phyloP scores from a whole-genome alignment of 1,140 invertebrate genomes.

The Apis cerana region DNA sequence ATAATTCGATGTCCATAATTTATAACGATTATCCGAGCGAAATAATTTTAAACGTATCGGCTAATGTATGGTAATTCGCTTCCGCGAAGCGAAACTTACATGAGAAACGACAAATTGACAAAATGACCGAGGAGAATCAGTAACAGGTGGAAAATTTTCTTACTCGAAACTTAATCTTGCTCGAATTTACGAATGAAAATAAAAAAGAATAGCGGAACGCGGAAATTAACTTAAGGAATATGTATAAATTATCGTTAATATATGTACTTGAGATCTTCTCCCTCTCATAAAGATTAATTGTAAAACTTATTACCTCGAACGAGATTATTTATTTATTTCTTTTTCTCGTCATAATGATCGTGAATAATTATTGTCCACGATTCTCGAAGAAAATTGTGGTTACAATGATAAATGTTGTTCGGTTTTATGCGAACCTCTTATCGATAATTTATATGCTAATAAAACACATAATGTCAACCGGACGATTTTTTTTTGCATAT shows the following conservation, averaged over 20 bases:
- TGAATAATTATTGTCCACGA: slow-evolving; percentile 9
- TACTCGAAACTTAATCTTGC: neutral
- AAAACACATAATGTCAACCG: slow-evolving; percentile 23
- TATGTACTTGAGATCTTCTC: too few species aligned
- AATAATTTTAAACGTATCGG: neutral
- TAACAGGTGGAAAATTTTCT: neutral
- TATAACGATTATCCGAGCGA: neutral
- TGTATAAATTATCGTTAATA: slow-evolving; percentile 19
- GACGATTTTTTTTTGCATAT: slow-evolving; percentile 1
- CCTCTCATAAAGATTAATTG: too few species aligned
- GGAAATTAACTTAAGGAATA: neutral
- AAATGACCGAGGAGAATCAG: neutral
- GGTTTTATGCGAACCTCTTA: slow-evolving; percentile 8
- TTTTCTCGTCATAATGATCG: slow-evolving; percentile 5
- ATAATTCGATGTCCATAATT: neutral
- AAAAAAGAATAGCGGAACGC: neutral
- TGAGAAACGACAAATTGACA: slow-evolving; percentile 6
- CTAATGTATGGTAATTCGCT: slow-evolving; percentile 22
- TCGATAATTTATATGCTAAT: slow-evolving; percentile 37
- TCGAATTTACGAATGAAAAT: neutral
- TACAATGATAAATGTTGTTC: slow-evolving; percentile 18
- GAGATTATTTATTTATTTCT: neutral
- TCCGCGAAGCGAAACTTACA: neutral
- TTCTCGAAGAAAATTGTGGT: neutral
- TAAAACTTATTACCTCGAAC: too few species aligned